Conservation (phyloP, 1,140 invertebrate genomes). For the Coboldia fuscipes region DNA sequence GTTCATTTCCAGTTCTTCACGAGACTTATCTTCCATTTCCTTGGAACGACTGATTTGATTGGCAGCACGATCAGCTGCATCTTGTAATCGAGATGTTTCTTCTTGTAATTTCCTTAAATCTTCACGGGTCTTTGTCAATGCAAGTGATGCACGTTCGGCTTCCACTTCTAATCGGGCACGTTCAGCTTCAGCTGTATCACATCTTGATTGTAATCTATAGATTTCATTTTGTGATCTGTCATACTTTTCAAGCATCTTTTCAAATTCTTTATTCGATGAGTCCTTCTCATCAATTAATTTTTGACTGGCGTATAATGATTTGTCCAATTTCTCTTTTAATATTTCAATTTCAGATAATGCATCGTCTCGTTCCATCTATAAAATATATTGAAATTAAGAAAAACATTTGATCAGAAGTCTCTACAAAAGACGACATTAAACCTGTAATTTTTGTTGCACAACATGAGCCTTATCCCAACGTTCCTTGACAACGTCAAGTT, state of each 20-base stretch:
- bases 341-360: slow-evolving; percentile 66
- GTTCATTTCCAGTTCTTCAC: slow-evolving; percentile 73
- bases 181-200: slow-evolving; percentile 69
- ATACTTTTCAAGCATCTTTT: slow-evolving; percentile 81
- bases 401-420: neutral
- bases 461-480: slow-evolving; percentile 70
- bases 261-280: slow-evolving; percentile 68
- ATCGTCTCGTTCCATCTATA: slow-evolving; percentile 66
- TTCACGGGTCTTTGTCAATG: slow-evolving; percentile 58
- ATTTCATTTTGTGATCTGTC: slow-evolving; percentile 77
- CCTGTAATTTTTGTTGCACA: slow-evolving; percentile 61
- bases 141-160: slow-evolving; percentile 59
- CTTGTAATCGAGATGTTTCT: slow-evolving; percentile 58
- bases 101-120: slow-evolving; percentile 71
- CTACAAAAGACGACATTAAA: slow-evolving; percentile 16
- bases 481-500: slow-evolving; percentile 68
- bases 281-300: slow-evolving; percentile 78
- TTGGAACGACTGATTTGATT: slow-evolving; percentile 65
- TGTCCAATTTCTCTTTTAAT: slow-evolving; percentile 75
- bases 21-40: slow-evolving; percentile 77
- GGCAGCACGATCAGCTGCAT: slow-evolving; percentile 67
- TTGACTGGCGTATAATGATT: slow-evolving; percentile 51
- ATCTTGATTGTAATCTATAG: slow-evolving; percentile 65
- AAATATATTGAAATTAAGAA: slow-evolving; percentile 2
- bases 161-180: slow-evolving; percentile 68